Evolutionary conservation across 2,797 vertebrate species (phyloP), one percentile per base, ranked within the genome.

Genomic region (Sebastes steindachneri): DNA sequence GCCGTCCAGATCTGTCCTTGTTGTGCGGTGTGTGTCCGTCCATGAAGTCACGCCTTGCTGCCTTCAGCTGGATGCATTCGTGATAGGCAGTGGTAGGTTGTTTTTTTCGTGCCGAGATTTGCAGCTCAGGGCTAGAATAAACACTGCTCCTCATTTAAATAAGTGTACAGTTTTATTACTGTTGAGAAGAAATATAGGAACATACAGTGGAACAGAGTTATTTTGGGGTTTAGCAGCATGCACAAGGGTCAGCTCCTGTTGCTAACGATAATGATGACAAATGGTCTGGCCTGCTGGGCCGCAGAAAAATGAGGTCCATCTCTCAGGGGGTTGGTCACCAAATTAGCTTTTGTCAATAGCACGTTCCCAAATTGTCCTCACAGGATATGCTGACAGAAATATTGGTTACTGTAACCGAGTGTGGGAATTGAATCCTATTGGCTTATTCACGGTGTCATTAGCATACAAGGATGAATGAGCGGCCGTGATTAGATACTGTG

Each of bases 261-360:
- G 87, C 84, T 92, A 86, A 94, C 75, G 84, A 91, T 93, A 88
- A 95, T 84, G 88, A 94, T 94, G 94, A 95, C 80, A 90, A 94
- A 95, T 88, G 84, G 84, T 89, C 74, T 51, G 48, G 48, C 73
- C 80, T 54, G 75, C 84, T 74, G 90, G 75, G 73, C 81, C 83
- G 74, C 86, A 75, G 93, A 93, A 91, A 93, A 93, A 94, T 87
- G 70, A 89, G 87, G 90, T 80, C 74, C 82, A 82, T 71, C 87
- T 91, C 93, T 85, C 84, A 23, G 76, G 92, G 90, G 93, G 93
- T 91, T 88, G 84, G 68, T 78, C 78, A 91, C 93, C 93, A 95
- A 95, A 95, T 96, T 93, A 96, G 95, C 95, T 95, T 92, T 92
- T 87, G 96, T 96, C 96, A 95, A 97, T 96, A 97, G 87, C 84